Conservation (phyloP, 2,113 vertebrate genomes). For the Chunga burmeisteri region DNA sequence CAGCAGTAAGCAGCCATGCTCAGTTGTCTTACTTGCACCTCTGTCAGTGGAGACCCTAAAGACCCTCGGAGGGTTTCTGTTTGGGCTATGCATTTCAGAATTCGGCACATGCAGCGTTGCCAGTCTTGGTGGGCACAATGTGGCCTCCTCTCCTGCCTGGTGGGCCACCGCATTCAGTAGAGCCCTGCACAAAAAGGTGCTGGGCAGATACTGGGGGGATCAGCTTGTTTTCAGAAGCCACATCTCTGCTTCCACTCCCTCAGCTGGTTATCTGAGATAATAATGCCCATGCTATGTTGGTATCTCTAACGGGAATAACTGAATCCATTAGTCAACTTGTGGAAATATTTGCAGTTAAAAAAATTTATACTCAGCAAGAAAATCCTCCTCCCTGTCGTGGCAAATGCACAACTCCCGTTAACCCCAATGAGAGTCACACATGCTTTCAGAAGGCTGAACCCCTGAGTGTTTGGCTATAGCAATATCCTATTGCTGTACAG, state of each 20-base stretch:
- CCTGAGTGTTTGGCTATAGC: not conserved
- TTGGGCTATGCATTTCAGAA: not conserved
- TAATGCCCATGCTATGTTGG: not conserved
- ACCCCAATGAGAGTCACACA: not conserved
- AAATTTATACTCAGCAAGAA: not conserved
- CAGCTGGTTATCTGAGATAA: not conserved
- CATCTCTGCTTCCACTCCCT: not conserved
- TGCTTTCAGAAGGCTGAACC: not conserved
- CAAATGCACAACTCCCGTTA: not conserved
- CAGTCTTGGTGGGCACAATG: not conserved
- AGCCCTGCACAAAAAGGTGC: not conserved
- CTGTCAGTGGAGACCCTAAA: not conserved
- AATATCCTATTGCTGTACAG: not conserved
- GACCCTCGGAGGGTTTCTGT: not conserved
- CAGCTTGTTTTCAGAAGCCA: not conserved
- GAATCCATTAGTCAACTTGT: not conserved
- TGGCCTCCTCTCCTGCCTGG: not conserved
- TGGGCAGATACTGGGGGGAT: not conserved
- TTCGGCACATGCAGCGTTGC: rapidly evolving
- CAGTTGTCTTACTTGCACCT: too few relatives aligned
- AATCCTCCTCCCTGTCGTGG: not conserved
- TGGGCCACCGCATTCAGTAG: not conserved
- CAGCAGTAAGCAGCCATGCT: not conserved
- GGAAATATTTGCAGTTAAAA: not conserved
- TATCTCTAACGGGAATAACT: not conserved